Conservation (phyloP, 2,113 vertebrate species). For the Vidua chalybeata region DNA sequence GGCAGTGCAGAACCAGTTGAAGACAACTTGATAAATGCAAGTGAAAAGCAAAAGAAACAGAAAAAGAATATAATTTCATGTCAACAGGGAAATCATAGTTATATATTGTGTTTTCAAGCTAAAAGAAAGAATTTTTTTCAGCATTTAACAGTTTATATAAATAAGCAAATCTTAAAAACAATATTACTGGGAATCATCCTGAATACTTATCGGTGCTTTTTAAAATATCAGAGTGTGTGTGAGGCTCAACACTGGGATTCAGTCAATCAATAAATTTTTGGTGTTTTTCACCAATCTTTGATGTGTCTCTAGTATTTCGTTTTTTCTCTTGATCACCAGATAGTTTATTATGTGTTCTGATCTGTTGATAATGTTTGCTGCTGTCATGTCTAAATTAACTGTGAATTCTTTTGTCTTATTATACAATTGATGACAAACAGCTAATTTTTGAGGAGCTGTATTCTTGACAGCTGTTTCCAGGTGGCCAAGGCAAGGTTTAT, state of each 20-base stretch:
- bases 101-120: not conserved
- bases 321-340: not conserved
- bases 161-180: not conserved
- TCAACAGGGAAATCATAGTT: not conserved
- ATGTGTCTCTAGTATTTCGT: not conserved
- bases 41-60: not conserved
- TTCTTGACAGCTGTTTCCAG: not conserved
- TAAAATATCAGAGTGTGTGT: accelerated
- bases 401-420: not conserved
- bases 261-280: accelerated
- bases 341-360: not conserved
- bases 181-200: not conserved
- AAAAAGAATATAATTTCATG: not conserved
- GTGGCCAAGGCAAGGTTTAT: not conserved
- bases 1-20: not conserved
- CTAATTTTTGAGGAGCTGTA: not conserved
- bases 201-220: not conserved
- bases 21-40: not conserved
- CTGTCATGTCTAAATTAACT: not conserved
- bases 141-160: not conserved
- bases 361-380: not conserved
- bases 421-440: accelerated
- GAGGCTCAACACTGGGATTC: not conserved
- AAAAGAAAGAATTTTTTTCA: not conserved
- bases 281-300: not conserved